Evolutionary conservation across 2,888 invertebrate genomes (phyloP), one percentile per base, ranked within the genome.

Genomic region (Oligia fasciuncula): DNA sequence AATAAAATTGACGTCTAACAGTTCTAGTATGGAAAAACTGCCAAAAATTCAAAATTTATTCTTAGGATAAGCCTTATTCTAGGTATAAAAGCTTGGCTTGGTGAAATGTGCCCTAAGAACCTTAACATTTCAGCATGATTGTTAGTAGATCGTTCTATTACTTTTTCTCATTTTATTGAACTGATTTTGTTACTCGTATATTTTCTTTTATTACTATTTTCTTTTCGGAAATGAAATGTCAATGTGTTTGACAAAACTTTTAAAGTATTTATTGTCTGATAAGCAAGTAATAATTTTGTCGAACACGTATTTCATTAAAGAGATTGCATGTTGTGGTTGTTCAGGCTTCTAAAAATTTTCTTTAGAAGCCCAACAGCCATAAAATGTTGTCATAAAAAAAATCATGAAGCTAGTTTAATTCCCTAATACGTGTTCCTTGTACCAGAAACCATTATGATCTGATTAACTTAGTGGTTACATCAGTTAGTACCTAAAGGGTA

Each of bases 391-490:
- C 19, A 49, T n/a, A 14, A 69, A 49, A 14, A 57, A 66, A 40
- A n/a, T 19, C 51, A 71, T 29, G 4, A 78, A 63, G 4, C 57
- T 13, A 68, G 68, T 68, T 57, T 19, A 1, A 65, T 35, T n/a
- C n/a, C 57, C 29, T 6, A 49, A 29, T 43, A 72, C 60, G 9
- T 71, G 43, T 35, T 19, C 80, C 80, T 73, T 77, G 57, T 77
- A 75, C 80, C 85, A 87, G 85, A 87, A 87, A 85, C 57, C 85
- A 85, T 49, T 86, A 85, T 86, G 80, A 84, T 84, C 85, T 85
- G 87, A 85, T 84, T 85, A 86, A 86, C 84, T 76, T 74, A 69
- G 84, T 77, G 51, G 87, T 84, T 85, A 84, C 74, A 84, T 87
- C 80, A 84, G 87, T 60, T 73, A 46, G 80, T 85, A 74, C 84